phyloP scores from a whole-genome alignment of 2,888 invertebrate genomes.

The Isoperla grammatica region DNA sequence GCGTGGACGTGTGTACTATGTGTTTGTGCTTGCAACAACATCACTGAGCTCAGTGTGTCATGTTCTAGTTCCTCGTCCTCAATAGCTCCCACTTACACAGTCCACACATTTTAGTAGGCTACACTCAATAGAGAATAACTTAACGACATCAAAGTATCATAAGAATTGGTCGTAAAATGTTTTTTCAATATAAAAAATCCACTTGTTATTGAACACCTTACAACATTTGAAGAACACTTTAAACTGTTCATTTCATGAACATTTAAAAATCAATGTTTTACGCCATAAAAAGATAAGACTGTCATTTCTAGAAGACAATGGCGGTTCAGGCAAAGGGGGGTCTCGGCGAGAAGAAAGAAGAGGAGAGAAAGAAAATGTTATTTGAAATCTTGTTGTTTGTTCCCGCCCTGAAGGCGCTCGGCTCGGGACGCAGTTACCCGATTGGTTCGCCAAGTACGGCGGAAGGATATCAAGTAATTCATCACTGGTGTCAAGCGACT shows the following conservation, averaged over 20 bases:
- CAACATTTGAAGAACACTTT: no score
- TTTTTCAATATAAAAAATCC: no score
- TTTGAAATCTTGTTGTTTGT: constrained; percentile 20
- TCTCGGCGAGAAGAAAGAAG: constrained; percentile 8
- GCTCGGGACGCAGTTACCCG: constrained; percentile 22
- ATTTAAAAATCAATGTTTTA: neutral
- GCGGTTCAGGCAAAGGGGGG: constrained; percentile 1
- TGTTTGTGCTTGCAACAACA: no score
- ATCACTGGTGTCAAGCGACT: constrained; percentile 5
- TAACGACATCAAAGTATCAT: no score
- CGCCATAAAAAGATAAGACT: constrained; percentile 4
- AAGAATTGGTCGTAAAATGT: no score
- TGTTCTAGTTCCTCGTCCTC: no score
- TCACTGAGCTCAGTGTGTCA: no score
- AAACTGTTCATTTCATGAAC: neutral
- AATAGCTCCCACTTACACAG: no score
- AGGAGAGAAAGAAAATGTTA: constrained; percentile 15
- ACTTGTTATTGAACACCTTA: no score
- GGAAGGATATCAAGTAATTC: constrained; percentile 24
- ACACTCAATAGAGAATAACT: no score
- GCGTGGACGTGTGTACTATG: no score
- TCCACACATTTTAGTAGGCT: no score
- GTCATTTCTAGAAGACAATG: constrained; percentile 10
- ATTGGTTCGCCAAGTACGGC: constrained; percentile 24
- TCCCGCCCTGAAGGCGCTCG: constrained; percentile 27